Evolutionary conservation across 2,888 invertebrate species (phyloP), one percentile per base, ranked within the genome.

Genomic region (Mesoligia furuncula): DNA sequence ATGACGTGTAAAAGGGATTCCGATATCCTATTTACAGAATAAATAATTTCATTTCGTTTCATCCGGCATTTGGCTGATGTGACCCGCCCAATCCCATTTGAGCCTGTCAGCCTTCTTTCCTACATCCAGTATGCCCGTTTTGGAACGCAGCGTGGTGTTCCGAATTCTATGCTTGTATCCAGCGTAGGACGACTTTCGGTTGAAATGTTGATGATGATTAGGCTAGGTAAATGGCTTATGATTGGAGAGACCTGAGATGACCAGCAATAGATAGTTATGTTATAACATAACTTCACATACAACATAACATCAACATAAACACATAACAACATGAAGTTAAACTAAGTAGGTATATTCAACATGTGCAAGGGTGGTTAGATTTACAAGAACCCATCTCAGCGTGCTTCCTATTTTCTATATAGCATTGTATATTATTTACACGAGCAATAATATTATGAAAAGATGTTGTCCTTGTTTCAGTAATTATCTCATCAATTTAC

Each of bases 401-500:
- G 1, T 51, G 13, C 15, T 57, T 78, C 9, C 15, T 8, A 51
- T 15, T 39, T 66, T 42, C 24, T 27, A 68, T 68, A n/a, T 20
- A 31, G n/a, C 42, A 2, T 31, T 54, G 20, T 17, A n/a, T 45
- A n/a, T 67, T 42, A 31, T 69, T 61, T 61, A 79, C 62, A 70
- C 62, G 24, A 24, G 17, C 51, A 36, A 45, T 72, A 73, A 13
- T 36, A 48, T 62, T 31, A 54, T 74, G 48, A 75, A 83, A 74
- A 13, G 31, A 73, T 67, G 36, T 5, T 73, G 72, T 83, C 76
- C 80, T 83, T 83, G 83, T 80, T 84, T 83, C 70, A 76, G 51
- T 70, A 61, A 77, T 80, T 77, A 81, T 79, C 70, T 82, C 85
- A 79, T 84, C 82, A 85, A 79, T 85, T 84, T 81, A 75, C 80